Conservation (phyloP, 2,888 invertebrate species). For the Apotomis betuletana region DNA sequence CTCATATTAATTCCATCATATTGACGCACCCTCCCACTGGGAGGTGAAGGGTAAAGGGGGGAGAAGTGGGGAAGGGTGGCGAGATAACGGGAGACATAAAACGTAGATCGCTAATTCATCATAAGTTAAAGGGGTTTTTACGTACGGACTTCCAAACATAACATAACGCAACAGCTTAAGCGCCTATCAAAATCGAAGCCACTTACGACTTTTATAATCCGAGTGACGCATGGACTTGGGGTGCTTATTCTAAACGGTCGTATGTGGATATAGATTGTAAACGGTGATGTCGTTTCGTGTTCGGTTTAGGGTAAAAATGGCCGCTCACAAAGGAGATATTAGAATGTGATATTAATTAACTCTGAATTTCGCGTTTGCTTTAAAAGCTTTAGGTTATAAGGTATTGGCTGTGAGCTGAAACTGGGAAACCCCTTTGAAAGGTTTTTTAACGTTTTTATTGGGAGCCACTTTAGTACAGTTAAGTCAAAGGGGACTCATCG, state of each 20-base stretch:
- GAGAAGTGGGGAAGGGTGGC: constrained; percentile 53
- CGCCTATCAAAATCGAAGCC: not conserved
- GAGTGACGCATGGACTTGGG: not conserved
- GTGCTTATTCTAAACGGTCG: constrained; percentile 1
- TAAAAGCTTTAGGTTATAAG: constrained; percentile 40
- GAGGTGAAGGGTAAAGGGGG: constrained; percentile 53
- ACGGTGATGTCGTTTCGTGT: not conserved
- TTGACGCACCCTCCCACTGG: constrained; percentile 63
- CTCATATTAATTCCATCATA: constrained; percentile 80
- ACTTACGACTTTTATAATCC: constrained; percentile 5
- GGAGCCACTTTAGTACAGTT: constrained; percentile 14
- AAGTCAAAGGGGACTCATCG: constrained; percentile 12
- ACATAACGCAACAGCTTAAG: not conserved
- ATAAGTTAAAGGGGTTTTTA: constrained; percentile 84
- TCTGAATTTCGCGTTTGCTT: constrained; percentile 53
- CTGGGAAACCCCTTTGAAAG: constrained; percentile 19
- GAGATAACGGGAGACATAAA: constrained; percentile 82
- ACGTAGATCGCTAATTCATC: constrained; percentile 84
- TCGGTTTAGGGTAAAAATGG: constrained; percentile 58
- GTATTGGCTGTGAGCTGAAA: constrained; percentile 20
- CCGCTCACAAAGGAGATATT: constrained; percentile 59
- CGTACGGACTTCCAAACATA: constrained; percentile 63
- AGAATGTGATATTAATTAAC: constrained; percentile 73
- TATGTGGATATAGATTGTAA: not conserved
- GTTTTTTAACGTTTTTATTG: constrained; percentile 6